Conservation (phyloP, 2,113 vertebrate genomes). For the Cheilinus undulatus region DNA sequence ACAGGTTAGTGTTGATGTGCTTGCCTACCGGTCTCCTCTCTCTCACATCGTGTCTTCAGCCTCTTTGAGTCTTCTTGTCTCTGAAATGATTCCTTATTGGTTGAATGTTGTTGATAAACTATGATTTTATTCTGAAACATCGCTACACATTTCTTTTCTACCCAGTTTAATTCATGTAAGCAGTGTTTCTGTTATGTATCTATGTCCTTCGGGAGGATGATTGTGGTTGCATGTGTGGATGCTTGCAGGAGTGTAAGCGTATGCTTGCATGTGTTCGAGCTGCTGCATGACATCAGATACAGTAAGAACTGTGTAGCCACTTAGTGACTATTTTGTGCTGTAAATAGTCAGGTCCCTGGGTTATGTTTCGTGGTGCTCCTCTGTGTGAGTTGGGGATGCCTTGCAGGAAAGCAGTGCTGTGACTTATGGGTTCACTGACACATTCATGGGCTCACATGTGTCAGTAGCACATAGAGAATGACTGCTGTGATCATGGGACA, state of each 20-base stretch:
- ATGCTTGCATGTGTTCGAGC: constrained; percentile 8
- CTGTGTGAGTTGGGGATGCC: neutral
- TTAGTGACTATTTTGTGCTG: constrained; percentile 41
- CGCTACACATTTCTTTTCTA: neutral
- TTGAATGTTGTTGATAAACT: neutral
- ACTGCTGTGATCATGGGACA: constrained; percentile 32
- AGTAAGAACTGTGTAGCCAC: constrained; percentile 4
- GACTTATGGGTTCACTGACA: constrained; percentile 62
- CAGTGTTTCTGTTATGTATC: constrained; percentile 13
- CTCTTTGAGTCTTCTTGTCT: constrained; percentile 14
- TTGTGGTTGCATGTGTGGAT: constrained; percentile 11
- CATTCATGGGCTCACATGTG: constrained; percentile 53
- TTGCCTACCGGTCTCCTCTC: constrained; percentile 34
- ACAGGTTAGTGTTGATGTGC: constrained; percentile 85
- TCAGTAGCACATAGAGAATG: constrained; percentile 49
- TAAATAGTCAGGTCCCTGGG: constrained; percentile 44
- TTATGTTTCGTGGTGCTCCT: constrained; percentile 35
- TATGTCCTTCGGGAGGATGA: constrained; percentile 53
- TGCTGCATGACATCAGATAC: constrained; percentile 35
- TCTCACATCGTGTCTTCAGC: constrained; percentile 37
- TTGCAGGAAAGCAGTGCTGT: constrained; percentile 30
- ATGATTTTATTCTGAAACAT: neutral
- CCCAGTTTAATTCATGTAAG: neutral
- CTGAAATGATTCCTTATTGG: constrained; percentile 5
- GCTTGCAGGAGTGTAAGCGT: neutral